Evolutionary conservation across 2,888 invertebrate genomes (phyloP), one percentile per base, ranked within the genome.

Genomic region (Athalia rosae): DNA sequence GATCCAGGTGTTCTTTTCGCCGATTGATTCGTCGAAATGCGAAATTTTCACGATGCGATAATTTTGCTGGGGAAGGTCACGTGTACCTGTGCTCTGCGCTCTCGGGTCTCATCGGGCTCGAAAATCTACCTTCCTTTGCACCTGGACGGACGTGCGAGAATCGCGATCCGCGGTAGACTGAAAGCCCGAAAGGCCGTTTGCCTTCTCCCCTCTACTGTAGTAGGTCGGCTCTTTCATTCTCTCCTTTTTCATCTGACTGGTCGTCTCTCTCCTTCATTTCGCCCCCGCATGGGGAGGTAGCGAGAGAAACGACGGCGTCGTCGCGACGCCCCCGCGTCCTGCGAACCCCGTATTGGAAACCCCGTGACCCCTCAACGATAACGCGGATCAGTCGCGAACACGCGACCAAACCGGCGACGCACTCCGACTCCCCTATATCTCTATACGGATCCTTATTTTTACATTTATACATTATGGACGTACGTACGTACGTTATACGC

Each of bases 131-230:
- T 50, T 67, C 50, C 41, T 41, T 7, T 7, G 62, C 69, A 56
- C 56, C 56, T 56, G 53, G 56, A 69, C 56, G 69, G 58, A 74
- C 73, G 61, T 61, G 73, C 73, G 59, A 74, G 73, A 79, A 82
- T 81, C 86, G 86, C 86, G 86, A 81, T 83, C 82, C 85, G 86
- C 85, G 85, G 82, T 81, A 84, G 79, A 86, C 86, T 86, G 86
- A 48, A 64, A 80, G 76, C 76, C 79, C 28, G 28, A 76, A 76
- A 73, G 62, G 77, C 76, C 78, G 80, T 79, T 79, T 79, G 78
- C 80, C 73, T 45, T 47, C 13, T 56, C 58, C 71, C 71, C 71
- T 74, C 73, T 47, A 13, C 41, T 7, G n/a, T n/a, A 53, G 11
- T 43, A n/a, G 13, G 41, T 45, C 56, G 43, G n/a, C 53, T 43